Evolutionary conservation across 2,888 invertebrate species (phyloP).

Genomic region (Drosophila ezoana): DNA sequence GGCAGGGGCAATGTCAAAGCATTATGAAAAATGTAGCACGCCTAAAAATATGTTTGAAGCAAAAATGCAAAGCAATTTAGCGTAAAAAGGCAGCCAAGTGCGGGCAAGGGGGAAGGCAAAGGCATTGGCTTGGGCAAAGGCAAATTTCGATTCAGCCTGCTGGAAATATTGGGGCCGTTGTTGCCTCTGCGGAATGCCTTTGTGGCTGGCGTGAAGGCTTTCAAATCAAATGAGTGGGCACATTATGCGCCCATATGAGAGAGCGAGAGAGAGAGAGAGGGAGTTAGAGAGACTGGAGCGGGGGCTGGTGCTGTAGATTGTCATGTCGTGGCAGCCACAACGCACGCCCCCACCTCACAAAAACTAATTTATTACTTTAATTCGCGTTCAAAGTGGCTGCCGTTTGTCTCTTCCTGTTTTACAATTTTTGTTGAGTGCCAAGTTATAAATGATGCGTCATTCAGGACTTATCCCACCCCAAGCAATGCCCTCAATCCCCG

Average conservation of each 20-base stretch:
- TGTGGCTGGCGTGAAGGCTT: slow-evolving; percentile 68
- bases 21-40: slow-evolving; percentile 76
- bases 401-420: slow-evolving; percentile 71
- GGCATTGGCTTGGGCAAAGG: slow-evolving; percentile 13
- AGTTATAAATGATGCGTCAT: slow-evolving; percentile 73
- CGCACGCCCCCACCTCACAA: slow-evolving; percentile 32
- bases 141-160: slow-evolving; percentile 51
- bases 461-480: slow-evolving; percentile 38
- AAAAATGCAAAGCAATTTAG: slow-evolving; percentile 75
- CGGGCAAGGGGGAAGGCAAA: background rate
- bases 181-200: slow-evolving; percentile 59
- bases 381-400: slow-evolving; percentile 71
- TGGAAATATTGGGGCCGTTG: slow-evolving; percentile 56
- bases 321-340: slow-evolving; percentile 44
- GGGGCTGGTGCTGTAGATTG: slow-evolving; percentile 21
- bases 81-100: slow-evolving; percentile 56
- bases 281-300: background rate
- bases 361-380: slow-evolving; percentile 74
- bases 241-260: slow-evolving; percentile 48
- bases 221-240: slow-evolving; percentile 73
- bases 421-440: slow-evolving; percentile 71
- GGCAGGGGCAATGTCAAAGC: slow-evolving; percentile 45
- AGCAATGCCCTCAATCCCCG: background rate
- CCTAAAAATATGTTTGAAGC: slow-evolving; percentile 69
- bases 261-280: background rate